Conservation (phyloP, 2,888 invertebrate species). For the Hirtodrosophila confusa region DNA sequence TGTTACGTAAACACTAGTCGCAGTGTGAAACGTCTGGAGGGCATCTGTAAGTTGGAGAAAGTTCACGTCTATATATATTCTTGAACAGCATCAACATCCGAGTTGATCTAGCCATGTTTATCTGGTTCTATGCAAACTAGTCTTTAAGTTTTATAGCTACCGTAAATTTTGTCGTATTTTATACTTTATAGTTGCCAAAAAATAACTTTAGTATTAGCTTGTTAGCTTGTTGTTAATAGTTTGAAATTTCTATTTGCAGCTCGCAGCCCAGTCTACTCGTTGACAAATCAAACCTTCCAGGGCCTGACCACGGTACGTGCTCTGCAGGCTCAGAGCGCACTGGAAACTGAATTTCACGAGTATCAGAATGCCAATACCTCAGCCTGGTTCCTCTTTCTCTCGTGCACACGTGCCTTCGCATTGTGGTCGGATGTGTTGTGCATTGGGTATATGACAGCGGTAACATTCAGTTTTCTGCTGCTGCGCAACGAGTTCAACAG, state of each 20-base stretch:
- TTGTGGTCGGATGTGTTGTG: constrained; percentile 96
- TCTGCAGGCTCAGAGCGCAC: constrained; percentile 87
- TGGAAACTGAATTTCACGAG: constrained; percentile 87
- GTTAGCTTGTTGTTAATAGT: background rate
- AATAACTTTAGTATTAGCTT: no score
- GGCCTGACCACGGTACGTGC: constrained; percentile 91
- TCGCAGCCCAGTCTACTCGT: constrained; percentile 91
- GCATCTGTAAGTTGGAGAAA: constrained; percentile 78
- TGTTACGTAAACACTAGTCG: constrained; percentile 86
- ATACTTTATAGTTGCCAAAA: background rate
- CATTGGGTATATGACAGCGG: constrained; percentile 92
- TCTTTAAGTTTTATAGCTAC: no score
- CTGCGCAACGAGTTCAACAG: constrained; percentile 84
- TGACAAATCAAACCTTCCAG: constrained; percentile 90
- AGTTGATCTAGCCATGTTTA: no score
- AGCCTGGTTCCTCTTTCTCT: constrained; percentile 92
- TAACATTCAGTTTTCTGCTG: constrained; percentile 93
- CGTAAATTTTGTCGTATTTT: no score
- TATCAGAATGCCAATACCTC: constrained; percentile 89
- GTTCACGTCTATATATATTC: no score
- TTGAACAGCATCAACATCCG: no score
- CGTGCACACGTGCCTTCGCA: constrained; percentile 96
- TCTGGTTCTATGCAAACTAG: no score
- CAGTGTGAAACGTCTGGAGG: constrained; percentile 85
- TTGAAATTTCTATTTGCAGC: constrained; percentile 84